These are phyloP conservation scores for Saccostrea glomerata DNA, from an alignment of 1,140 invertebrate genomes.

Conservation along the genomic window DNA sequence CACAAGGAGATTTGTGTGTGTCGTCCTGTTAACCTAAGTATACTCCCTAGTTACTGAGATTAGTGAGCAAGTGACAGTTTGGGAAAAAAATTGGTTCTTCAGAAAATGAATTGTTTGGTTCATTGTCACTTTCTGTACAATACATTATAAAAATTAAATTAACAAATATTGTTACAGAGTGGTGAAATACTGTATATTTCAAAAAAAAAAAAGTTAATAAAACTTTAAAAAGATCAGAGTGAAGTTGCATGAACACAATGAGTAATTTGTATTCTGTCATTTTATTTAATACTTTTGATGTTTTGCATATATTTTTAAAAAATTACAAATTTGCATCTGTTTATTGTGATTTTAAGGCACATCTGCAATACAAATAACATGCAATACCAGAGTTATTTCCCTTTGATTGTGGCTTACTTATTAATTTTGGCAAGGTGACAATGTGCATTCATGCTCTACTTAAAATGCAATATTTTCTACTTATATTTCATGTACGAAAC, in stretches of 20 bases:
- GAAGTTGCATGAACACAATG: neutral
- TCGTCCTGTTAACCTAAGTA: constrained; percentile 11
- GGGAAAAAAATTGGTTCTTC: neutral
- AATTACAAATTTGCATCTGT: neutral
- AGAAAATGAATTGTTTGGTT: neutral
- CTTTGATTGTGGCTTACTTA: neutral
- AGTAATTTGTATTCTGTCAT: neutral
- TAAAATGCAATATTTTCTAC: too few species aligned
- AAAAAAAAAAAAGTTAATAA: neutral
- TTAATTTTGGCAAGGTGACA: neutral
- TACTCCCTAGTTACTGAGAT: neutral
- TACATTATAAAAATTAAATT: too few species aligned
- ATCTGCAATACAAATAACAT: neutral
- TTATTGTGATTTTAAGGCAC: neutral
- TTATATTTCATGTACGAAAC: too few species aligned
- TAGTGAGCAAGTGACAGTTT: neutral
- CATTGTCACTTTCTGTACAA: too few species aligned
- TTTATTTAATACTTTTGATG: neutral
- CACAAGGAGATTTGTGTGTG: constrained; percentile 7
- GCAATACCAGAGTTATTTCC: constrained; percentile 15
- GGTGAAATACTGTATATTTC: neutral
- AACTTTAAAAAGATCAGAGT: neutral
- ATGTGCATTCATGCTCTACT: neutral
- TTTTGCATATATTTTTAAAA: neutral
- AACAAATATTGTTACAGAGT: too few species aligned